Conservation (phyloP, 2,797 vertebrate genomes). For the Spatula versicolor region DNA sequence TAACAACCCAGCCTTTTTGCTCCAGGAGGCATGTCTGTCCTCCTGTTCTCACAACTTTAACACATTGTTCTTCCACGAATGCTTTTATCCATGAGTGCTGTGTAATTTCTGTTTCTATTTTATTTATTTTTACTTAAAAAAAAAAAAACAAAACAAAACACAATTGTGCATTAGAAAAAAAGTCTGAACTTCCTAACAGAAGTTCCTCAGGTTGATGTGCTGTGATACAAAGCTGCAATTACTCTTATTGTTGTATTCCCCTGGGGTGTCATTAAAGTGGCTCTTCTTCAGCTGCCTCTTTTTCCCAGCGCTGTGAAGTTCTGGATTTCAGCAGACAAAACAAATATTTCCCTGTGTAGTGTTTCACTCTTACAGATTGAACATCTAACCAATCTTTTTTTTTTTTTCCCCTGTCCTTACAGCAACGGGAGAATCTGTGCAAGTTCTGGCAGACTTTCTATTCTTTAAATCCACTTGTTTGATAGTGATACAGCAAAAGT, state of each 20-base stretch:
- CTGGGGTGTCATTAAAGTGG: conserved; percentile 31
- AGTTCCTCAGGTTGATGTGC: neutral
- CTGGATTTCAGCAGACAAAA: neutral
- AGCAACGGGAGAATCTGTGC: neutral
- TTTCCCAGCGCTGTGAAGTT: neutral
- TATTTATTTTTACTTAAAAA: neutral
- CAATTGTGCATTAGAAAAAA: neutral
- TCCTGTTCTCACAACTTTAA: conserved; percentile 20
- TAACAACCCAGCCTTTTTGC: neutral
- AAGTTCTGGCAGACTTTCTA: neutral
- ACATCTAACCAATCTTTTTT: neutral
- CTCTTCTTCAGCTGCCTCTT: neutral
- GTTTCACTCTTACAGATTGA: neutral
- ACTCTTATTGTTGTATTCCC: neutral
- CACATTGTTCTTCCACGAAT: neutral
- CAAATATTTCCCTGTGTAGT: neutral
- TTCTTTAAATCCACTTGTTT: neutral
- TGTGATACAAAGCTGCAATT: conserved; percentile 26
- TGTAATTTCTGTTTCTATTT: neutral
- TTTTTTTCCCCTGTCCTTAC: neutral
- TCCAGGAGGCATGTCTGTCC: neutral
- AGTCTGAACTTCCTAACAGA: conserved; percentile 4
- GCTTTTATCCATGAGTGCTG: neutral
- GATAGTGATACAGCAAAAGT: neutral
- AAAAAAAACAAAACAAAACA: too few relatives aligned